Percentiles rank a stretch among this genome's conserved stretches.
Evolutionary conservation across 2,797 vertebrate species (phyloP).

Genomic region (Somateria mollissima): DNA sequence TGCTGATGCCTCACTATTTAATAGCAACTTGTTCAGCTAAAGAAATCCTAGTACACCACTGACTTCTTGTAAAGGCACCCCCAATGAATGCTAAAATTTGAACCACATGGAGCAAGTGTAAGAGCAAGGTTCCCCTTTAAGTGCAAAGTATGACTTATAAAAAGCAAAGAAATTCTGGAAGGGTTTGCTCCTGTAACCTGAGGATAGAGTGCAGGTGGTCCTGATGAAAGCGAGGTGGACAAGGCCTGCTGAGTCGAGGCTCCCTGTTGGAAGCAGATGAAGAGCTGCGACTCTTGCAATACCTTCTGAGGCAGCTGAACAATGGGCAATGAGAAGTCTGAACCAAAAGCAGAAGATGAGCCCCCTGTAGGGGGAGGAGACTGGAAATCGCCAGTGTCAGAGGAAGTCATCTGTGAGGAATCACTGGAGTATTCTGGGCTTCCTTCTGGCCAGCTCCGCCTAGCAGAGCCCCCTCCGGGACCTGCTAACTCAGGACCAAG

Average conservation of each 20-base stretch:
- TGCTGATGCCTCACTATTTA: background rate
- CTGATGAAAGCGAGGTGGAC: conserved; percentile 84
- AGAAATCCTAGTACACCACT: background rate
- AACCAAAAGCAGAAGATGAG: conserved; percentile 72
- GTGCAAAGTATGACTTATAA: conserved; percentile 2
- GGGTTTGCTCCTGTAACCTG: conserved; percentile 85
- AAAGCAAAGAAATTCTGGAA: conserved; percentile 48
- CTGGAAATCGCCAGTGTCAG: conserved; percentile 91
- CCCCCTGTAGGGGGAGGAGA: conserved; percentile 88
- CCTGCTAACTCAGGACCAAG: conserved; percentile 84
- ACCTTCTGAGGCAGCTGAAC: conserved; percentile 80
- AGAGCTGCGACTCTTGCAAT: conserved; percentile 81
- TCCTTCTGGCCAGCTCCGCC: conserved; percentile 85
- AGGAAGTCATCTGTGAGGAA: conserved; percentile 90
- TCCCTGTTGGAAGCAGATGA: conserved; percentile 84
- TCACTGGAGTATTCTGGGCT: conserved; percentile 95
- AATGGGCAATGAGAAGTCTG: conserved; percentile 80
- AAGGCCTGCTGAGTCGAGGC: conserved; percentile 84
- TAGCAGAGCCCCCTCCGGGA: conserved; percentile 85
- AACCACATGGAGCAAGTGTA: conserved; percentile 16
- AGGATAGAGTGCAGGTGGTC: conserved; percentile 82
- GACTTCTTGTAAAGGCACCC: conserved; percentile 30
- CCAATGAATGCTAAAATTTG: background rate
- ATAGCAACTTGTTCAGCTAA: background rate
- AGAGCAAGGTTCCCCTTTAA: conserved; percentile 4